Base-by-base conservation (phyloP, 2,888 invertebrate species). In the Lordiphosa fenestrarum region DNA sequence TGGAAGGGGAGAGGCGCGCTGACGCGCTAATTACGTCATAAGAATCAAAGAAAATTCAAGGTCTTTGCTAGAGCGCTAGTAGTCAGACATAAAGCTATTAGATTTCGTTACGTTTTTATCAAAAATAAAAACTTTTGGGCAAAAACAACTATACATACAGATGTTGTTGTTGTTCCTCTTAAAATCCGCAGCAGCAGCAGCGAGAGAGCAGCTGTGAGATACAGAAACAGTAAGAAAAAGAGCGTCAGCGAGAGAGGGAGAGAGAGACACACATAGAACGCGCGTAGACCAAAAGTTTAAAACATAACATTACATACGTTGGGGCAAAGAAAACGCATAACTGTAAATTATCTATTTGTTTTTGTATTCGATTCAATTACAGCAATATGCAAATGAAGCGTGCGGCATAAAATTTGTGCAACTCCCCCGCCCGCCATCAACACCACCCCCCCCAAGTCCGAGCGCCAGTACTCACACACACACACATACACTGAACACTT, bases 11-110 rank as follows among this genome's bases (percentile, higher is more conserved):
- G 35, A 33, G n/a, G 42, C 15, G 12, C 51, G 81, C 69, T 70
- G 73, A 71, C 77, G 75, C 71, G 81, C 73, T 78, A 87, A 88
- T 89, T 88, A 88, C 89, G 88, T 88, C 88, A 88, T 84, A 85
- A 86, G 76, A 80, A 88, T 82, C 75, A 85, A 72, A 81, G 85
- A 83, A 82, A 82, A 87, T 88, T 89, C 88, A 88, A 88, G 88
- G 89, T 87, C 89, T 82, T 36, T 73, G 72, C 64, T 58, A 62
- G 63, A 54, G 66, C 63, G 55, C 30, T 30, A 30, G 66, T 48
- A 63, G 71, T 55, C 68, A 65, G 52, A 64, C 59, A 67, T 61
- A 54, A 66, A 69, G 73, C 71, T 84, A 83, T 84, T 76, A 82
- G 68, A 82, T 86, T 84, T 86, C 80, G 73, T 75, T 84, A 76